phyloP scores from a whole-genome alignment of 1,140 invertebrate genomes.

The Brachionus paranguensis region DNA sequence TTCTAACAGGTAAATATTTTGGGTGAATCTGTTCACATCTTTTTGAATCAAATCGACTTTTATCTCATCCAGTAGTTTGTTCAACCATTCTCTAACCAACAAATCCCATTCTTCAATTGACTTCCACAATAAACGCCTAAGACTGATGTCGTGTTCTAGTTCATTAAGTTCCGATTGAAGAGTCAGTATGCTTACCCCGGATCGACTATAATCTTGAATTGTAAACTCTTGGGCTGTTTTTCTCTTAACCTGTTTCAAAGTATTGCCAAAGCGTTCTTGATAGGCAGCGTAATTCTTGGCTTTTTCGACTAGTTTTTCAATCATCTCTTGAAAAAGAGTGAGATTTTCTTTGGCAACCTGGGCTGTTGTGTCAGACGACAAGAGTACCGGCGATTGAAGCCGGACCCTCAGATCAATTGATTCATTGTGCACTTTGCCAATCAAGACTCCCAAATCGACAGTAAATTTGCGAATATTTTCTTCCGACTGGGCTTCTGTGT shows the following conservation, averaged over 20 bases:
- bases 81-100: slow-evolving; percentile 50
- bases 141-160: slow-evolving; percentile 51
- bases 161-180: slow-evolving; percentile 52
- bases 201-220: slow-evolving; percentile 45
- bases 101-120: slow-evolving; percentile 51
- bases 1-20: slow-evolving; percentile 54
- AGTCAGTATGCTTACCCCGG: slow-evolving; percentile 47
- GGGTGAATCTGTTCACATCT: slow-evolving; percentile 53
- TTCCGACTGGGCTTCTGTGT: slow-evolving; percentile 55
- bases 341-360: slow-evolving; percentile 50
- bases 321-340: slow-evolving; percentile 43
- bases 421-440: slow-evolving; percentile 47
- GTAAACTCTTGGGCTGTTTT: slow-evolving; percentile 44
- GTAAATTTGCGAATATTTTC: slow-evolving; percentile 55
- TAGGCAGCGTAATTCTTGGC: slow-evolving; percentile 52
- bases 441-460: slow-evolving; percentile 49
- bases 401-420: slow-evolving; percentile 49
- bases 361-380: slow-evolving; percentile 48
- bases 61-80: slow-evolving; percentile 51
- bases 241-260: slow-evolving; percentile 11
- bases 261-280: slow-evolving; percentile 53
- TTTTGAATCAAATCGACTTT: slow-evolving; percentile 53
- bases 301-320: slow-evolving; percentile 47
- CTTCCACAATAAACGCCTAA: slow-evolving; percentile 53
- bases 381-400: slow-evolving; percentile 49